Evolutionary conservation across 2,888 invertebrate species (phyloP).

Genomic region (Gasteruption jaculator): DNA sequence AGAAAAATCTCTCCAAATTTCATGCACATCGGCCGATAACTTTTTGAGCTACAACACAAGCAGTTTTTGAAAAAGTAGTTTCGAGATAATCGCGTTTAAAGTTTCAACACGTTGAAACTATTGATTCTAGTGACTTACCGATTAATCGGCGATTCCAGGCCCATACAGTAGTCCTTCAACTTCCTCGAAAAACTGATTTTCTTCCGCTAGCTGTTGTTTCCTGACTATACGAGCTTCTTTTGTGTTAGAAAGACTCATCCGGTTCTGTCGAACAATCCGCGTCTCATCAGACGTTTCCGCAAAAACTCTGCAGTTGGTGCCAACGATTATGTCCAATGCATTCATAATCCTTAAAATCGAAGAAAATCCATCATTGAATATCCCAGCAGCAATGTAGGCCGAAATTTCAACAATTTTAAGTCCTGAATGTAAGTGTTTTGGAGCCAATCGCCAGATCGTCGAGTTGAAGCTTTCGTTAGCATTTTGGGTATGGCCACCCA

Average conservation of each 20-base stretch:
- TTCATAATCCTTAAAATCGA: constrained; percentile 12
- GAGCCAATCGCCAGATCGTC: constrained; percentile 20
- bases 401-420: constrained; percentile 21
- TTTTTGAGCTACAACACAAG: too few species aligned
- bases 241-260: constrained; percentile 11
- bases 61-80: too few species aligned
- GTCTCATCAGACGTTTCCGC: constrained; percentile 6
- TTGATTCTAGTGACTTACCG: too few species aligned
- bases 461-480: constrained; percentile 23
- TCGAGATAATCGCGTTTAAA: too few species aligned
- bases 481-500: constrained; percentile 23
- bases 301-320: constrained; percentile 5
- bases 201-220: constrained; percentile 9
- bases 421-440: constrained; percentile 22
- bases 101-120: too few species aligned
- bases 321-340: constrained; percentile 8
- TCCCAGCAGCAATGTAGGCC: constrained; percentile 20
- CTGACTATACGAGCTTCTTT: constrained; percentile 16
- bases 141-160: constrained; percentile 15
- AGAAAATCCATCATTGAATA: constrained; percentile 17
- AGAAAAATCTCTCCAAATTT: too few species aligned
- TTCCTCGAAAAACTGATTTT: constrained; percentile 19
- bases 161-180: constrained; percentile 13
- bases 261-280: neutral
- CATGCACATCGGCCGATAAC: too few species aligned